Evolutionary conservation across 2,888 invertebrate species (phyloP), one percentile per base, ranked within the genome.

Genomic region (Beris chalybata): DNA sequence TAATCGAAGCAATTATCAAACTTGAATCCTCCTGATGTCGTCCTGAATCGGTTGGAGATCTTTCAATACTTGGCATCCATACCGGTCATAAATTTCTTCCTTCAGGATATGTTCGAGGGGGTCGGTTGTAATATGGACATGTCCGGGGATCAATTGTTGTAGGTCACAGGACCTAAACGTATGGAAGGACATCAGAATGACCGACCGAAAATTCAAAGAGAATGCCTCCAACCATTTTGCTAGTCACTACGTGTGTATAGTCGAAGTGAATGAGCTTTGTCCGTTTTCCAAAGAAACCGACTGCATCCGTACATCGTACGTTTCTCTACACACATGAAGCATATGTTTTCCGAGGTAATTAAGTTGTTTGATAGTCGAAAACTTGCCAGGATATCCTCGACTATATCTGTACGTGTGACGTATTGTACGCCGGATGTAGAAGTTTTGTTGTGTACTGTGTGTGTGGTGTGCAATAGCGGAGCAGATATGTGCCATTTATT

Each of bases 311-410:
- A 38, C 9, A 47, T 47, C 11, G 13, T 47, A 15, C 12, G 47
- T 47, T n/a, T 47, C 13, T 12, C n/a, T 29, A 15, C 32, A 9
- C 13, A 47, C 58, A 38, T 29, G 22, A 43, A 61, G 63, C 65
- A 67, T 61, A 66, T 68, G 68, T 68, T 68, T 68, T 68, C 64
- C 64, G 66, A 48, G 64, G 68, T 66, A 66, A 68, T 68, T 68
- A 68, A 66, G 68, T 68, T 68, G 65, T 68, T 66, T 53, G 66
- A 68, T 68, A 66, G 65, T 66, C 66, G 58, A 68, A 68, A 61
- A 61, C 48, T 52, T 61, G 50, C 61, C 50, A 50, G 15, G 48
- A 56, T 43, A 12, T 56, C 22, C 22, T 22, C 22, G 56, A 43
- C 6, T 55, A 29, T 22, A 22, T 22, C n/a, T 48, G 29, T 22